These are phyloP conservation scores for Cantharis rufa DNA, from an alignment of 2,888 invertebrate genomes.

Conservation along the genomic window DNA sequence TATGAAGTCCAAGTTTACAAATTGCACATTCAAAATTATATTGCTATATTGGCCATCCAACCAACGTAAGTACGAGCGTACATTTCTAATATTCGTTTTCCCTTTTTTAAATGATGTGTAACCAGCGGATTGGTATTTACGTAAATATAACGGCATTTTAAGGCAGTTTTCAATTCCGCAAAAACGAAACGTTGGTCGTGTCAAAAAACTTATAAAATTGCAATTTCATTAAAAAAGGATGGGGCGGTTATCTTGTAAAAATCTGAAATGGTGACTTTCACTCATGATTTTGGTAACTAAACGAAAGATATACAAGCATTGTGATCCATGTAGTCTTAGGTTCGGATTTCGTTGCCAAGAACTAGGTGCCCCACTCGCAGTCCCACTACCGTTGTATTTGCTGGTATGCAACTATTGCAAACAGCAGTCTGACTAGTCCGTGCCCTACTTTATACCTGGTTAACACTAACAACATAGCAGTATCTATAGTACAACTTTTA, in stretches of 20 bases:
- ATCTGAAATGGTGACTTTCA: constrained; percentile 25
- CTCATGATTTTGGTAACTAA: constrained; percentile 18
- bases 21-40: background rate
- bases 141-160: background rate
- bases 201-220: constrained; percentile 30
- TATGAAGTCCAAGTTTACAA: background rate
- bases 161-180: constrained; percentile 7
- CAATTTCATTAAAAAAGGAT: constrained; percentile 32
- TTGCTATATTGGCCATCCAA: background rate
- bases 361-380: constrained; percentile 26
- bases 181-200: constrained; percentile 25
- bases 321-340: constrained; percentile 18
- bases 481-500: constrained; percentile 56
- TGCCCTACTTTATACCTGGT: constrained; percentile 57
- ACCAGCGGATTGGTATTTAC: background rate
- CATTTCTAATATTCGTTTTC: background rate
- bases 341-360: constrained; percentile 24
- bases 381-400: constrained; percentile 33
- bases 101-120: background rate
- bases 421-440: constrained; percentile 49
- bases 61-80: background rate
- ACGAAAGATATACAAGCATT: constrained; percentile 11
- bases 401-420: constrained; percentile 45
- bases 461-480: constrained; percentile 50
- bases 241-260: constrained; percentile 13